Evolutionary conservation across 2,888 invertebrate species (phyloP), one percentile per base, ranked within the genome.

Genomic region (Ptychoptera contaminata): DNA sequence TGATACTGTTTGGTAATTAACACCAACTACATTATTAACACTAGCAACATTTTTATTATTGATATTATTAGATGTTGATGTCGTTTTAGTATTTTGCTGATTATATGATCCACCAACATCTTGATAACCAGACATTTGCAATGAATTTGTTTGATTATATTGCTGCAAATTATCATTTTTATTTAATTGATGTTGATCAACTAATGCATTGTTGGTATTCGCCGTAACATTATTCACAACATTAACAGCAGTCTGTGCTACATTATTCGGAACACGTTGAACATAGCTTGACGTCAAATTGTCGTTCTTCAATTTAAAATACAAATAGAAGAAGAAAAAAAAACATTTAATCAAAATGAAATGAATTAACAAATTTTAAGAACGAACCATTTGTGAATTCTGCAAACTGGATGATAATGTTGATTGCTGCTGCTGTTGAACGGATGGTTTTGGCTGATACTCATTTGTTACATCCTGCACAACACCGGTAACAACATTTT

Each of bases 301-400:
- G 49, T 64, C 65, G 46, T 57, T 53, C 57, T 62, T 47, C 9
- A 38, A 11, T 16, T 15, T 16, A 11, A 6, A 16, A 23, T 16
- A 7, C 4, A 23, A 29, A 38, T 6, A 38, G 29, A 23, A 7
- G 12, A 16, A n/a, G 29, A n/a, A 29, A 2, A 14, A n/a, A 9
- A 37, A 15, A 11, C 31, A 34, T 34, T 37, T 15, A 12, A 15
- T 23, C 15, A 43, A 29, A 2, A 6, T 9, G 7, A 23, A 5
- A 23, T 23, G 3, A 23, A 7, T 9, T 34, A 51, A 15, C 2
- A 41, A 41, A 32, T 42, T 9, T 35, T 4, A 32, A 35, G 11
- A 15, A 32, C 55, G 53, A 53, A 64, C 63, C 49, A 65, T 61
- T 56, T 65, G 66, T 8, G 65, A 58, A 47, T 55, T 59, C 47